Percentiles rank a stretch among this genome's conserved stretches.
These are phyloP conservation scores for Podocnemis expansa DNA, from an alignment of 2,113 vertebrate species.

Conservation along the genomic window DNA sequence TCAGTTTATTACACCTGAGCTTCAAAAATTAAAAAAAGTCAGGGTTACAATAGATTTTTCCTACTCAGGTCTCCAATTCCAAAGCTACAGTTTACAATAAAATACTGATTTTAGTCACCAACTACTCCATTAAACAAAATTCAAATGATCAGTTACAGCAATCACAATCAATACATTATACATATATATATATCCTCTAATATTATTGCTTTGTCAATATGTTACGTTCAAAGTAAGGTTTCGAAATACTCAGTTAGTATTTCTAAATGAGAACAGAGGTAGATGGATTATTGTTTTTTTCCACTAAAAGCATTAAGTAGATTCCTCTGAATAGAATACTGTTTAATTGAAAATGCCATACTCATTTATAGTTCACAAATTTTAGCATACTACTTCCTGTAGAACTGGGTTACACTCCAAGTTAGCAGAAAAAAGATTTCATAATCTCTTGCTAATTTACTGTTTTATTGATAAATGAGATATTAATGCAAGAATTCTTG, in stretches of 20 bases:
- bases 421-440: constrained; percentile 11
- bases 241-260: constrained; percentile 32
- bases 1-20: constrained; percentile 31
- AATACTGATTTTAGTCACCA: not conserved
- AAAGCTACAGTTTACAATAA: constrained; percentile 25
- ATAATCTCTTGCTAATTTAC: constrained; percentile 27
- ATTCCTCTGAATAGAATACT: constrained; percentile 28
- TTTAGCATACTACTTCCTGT: constrained; percentile 43
- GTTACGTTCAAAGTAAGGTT: not conserved
- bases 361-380: not conserved
- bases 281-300: constrained; percentile 14
- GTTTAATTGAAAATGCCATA: constrained; percentile 22
- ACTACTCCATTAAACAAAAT: constrained; percentile 31
- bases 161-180: not conserved
- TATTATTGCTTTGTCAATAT: constrained; percentile 20
- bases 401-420: not conserved
- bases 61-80: constrained; percentile 1
- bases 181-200: not conserved
- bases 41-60: constrained; percentile 29
- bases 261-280: not conserved
- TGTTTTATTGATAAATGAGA: constrained; percentile 7
- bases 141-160: constrained; percentile 12
- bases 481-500: constrained; percentile 49
- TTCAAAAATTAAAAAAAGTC: constrained; percentile 26
- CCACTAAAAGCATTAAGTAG: constrained; percentile 39